Percentiles rank a stretch among this genome's conserved stretches.
These are phyloP conservation scores for Theristus sp. DNA, from an alignment of 2,888 invertebrate genomes.

Conservation along the genomic window DNA sequence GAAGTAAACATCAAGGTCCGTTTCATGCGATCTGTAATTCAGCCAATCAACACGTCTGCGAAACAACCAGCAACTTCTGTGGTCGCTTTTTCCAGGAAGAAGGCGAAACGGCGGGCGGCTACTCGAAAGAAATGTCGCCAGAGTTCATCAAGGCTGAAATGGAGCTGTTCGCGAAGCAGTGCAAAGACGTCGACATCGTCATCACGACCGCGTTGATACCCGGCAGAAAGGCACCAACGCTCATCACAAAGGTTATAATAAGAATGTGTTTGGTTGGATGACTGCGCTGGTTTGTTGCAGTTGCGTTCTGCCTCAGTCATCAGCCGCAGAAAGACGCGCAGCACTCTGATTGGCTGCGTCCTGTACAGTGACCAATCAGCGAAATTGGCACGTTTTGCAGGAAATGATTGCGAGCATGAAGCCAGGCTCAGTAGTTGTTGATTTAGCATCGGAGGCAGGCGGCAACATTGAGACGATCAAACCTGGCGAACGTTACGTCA, in stretches of 20 bases:
- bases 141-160: constrained; percentile 68
- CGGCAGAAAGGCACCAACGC: constrained; percentile 58
- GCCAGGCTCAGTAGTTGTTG: constrained; percentile 70
- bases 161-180: constrained; percentile 64
- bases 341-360: too few relatives aligned
- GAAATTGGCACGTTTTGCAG: too few relatives aligned
- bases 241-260: constrained; percentile 60
- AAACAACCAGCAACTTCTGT: too few relatives aligned
- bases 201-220: constrained; percentile 77
- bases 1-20: constrained; percentile 52
- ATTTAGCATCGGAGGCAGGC: constrained; percentile 69
- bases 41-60: too few relatives aligned
- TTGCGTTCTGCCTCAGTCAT: too few relatives aligned
- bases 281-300: too few relatives aligned
- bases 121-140: constrained; percentile 67
- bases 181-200: constrained; percentile 62
- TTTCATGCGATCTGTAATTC: too few relatives aligned
- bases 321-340: too few relatives aligned
- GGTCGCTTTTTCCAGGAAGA: constrained; percentile 36
- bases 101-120: constrained; percentile 48
- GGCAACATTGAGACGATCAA: constrained; percentile 56
- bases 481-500: constrained; percentile 52
- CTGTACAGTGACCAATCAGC: too few relatives aligned
- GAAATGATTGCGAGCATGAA: constrained; percentile 60
- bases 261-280: too few relatives aligned